Base-by-base conservation (phyloP, 2,888 invertebrate species). In the Pandemis cinnamomeana region DNA sequence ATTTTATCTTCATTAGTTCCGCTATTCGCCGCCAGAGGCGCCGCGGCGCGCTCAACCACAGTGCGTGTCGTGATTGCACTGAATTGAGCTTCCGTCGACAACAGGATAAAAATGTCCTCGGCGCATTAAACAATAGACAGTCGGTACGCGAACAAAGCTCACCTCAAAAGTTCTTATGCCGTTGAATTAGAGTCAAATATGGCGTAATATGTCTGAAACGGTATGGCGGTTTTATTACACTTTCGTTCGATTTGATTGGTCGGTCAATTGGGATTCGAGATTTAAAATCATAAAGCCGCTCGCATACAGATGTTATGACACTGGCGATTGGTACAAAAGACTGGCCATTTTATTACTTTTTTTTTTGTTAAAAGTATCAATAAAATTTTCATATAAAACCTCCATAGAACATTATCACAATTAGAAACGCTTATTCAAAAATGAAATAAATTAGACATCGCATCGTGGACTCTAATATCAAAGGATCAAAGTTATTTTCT, bases 61-160 rank as follows among this genome's bases (percentile, higher is more conserved):
- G 61, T 76, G 71, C 76, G 78, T 78, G 74, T 58, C 71, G 74
- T 77, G 78, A 78, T 78, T 78, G 78, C 75, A 72, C 72, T 78
- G 78, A 78, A 78, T 78, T 78, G 78, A 76, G 71, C 78, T 77
- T 78, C 78, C 78, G 78, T 70, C 61, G 71, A 55, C 75, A 67
- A 61, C 64, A 60, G 77, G 75, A 78, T 77, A 77, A 78, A 79
- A 77, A 77, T 73, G 78, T 76, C 78, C 78, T 78, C 77, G 75
- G 67, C 67, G 75, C 75, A 76, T 75, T 78, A 79, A 77, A 79
- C 78, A 79, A 79, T 79, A 78, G 76, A 70, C 70, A 62, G 64
- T 27, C 58, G 69, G 66, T 61, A 67, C 67, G 61, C 10, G n/a
- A 27, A 5, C 58, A 27, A 58, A 58, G 58, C 27, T 44, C 58